Evolutionary conservation across 2,797 vertebrate genomes (phyloP).

Genomic region (Bryconaethiops microstoma): DNA sequence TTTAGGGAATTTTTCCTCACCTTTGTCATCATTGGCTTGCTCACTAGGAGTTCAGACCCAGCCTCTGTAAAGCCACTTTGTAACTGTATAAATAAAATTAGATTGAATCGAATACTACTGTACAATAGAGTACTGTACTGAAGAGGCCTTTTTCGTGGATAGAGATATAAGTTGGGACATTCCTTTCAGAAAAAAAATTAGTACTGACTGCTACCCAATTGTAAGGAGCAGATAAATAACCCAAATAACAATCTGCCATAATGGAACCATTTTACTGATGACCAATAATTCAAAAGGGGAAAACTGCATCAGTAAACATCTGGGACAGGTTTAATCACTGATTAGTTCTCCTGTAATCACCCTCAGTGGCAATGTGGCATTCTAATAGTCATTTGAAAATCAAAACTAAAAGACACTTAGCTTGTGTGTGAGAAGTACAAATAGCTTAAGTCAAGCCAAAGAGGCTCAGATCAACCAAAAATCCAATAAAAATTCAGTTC

Average conservation of each 20-base stretch:
- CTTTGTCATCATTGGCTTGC: too few species aligned
- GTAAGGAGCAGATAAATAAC: too few species aligned
- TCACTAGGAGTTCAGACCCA: too few species aligned
- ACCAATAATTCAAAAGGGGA: conserved; percentile 3
- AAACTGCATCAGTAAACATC: neutral
- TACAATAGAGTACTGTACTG: conserved; percentile 20
- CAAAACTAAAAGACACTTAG: conserved; percentile 5
- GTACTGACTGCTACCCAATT: neutral
- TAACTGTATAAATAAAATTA: too few species aligned
- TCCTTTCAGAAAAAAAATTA: conserved; percentile 22
- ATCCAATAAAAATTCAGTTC: conserved; percentile 4
- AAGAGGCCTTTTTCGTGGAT: conserved; percentile 51
- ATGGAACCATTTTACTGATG: conserved; percentile 9
- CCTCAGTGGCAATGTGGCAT: neutral
- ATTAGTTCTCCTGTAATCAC: conserved; percentile 36
- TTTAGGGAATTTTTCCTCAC: too few species aligned
- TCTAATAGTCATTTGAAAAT: neutral
- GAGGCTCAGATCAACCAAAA: conserved; percentile 15
- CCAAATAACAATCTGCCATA: neutral
- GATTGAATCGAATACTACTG: neutral
- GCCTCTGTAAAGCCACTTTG: too few species aligned
- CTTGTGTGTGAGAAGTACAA: neutral
- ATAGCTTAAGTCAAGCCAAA: conserved; percentile 18
- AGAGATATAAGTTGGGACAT: conserved; percentile 43
- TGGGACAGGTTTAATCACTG: conserved; percentile 10